Base-by-base conservation (phyloP, 2,888 invertebrate genomes). In the Salpingus planirostris region DNA sequence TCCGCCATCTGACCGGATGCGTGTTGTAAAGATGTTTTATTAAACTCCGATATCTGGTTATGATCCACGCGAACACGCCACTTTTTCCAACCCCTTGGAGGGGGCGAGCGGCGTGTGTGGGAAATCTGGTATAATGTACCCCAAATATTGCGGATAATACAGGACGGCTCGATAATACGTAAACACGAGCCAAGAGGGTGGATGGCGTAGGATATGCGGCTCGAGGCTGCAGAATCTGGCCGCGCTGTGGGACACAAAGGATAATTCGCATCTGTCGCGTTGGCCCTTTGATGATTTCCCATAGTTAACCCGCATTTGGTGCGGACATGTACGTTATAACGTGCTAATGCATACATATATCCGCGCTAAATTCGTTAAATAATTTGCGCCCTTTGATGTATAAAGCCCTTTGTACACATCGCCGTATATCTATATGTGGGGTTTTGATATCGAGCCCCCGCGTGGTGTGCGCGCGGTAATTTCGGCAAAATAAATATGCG, bases 251-350 rank as follows among this genome's bases (percentile, higher is more conserved):
- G 53, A 57, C 51, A 57, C 57, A 59, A 59, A 57, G 57, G 56
- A 52, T 55, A 59, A 59, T 57, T 55, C 55, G 49, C 59, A 59
- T 59, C 57, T 59, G 59, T 55, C 55, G 54, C 52, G 56, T 50
- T 52, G 46, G 52, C 52, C 59, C 57, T 59, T 59, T 59, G 59
- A 59, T 55, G 55, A 57, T 56, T 54, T 51, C 53, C 55, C 43
- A 50, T 47, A 50, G 50, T 50, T 51, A 52, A 52, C 54, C 55
- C 55, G 52, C 50, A 55, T 57, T 54, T 45, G 42, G 36, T 37
- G 39, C 43, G 46, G 46, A 43, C 40, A 50, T 54, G 48, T 47
- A n/a, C n/a, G n/a, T n/a, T n/a, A 54, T 50, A 52, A 52, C 53
- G 55, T 54, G 59, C 49, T 54, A 54, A 55, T 53, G 52, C 49